These are phyloP conservation scores for Lepus townsendii DNA, from an alignment of 2,797 vertebrate genomes.

Conservation along the genomic window DNA sequence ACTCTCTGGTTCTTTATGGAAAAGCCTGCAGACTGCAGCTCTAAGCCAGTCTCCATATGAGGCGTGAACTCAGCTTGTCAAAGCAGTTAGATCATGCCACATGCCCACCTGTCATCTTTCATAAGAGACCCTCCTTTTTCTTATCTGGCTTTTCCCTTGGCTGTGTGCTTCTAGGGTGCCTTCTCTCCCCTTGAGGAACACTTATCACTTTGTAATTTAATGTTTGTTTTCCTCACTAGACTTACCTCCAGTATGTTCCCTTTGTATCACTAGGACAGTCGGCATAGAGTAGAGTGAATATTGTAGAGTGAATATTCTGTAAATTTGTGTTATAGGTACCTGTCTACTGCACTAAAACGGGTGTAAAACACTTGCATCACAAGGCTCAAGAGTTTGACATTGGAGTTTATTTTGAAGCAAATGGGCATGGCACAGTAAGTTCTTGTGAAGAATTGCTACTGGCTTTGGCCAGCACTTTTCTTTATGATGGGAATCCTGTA, in stretches of 20 bases:
- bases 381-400: slow-evolving; percentile 96
- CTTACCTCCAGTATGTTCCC: neutral
- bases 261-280: neutral
- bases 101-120: neutral
- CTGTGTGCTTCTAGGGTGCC: neutral
- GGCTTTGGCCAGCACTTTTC: neutral
- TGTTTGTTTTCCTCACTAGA: slow-evolving; percentile 1
- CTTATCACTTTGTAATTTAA: neutral
- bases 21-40: neutral
- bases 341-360: slow-evolving; percentile 96
- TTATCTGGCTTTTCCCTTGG: neutral
- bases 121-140: neutral
- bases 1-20: neutral
- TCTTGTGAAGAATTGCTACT: neutral
- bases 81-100: too few relatives aligned
- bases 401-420: slow-evolving; percentile 98
- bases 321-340: slow-evolving; percentile 89
- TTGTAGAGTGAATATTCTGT: slow-evolving; percentile 9
- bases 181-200: neutral
- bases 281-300: neutral
- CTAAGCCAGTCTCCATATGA: neutral
- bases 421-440: slow-evolving; percentile 98
- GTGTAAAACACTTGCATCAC: slow-evolving; percentile 97
- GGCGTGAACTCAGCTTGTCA: neutral
- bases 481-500: neutral